Percentiles rank a stretch among this genome's conserved stretches.
Conservation (phyloP, 1,140 invertebrate genomes). For the Drosophila triauraria region DNA sequence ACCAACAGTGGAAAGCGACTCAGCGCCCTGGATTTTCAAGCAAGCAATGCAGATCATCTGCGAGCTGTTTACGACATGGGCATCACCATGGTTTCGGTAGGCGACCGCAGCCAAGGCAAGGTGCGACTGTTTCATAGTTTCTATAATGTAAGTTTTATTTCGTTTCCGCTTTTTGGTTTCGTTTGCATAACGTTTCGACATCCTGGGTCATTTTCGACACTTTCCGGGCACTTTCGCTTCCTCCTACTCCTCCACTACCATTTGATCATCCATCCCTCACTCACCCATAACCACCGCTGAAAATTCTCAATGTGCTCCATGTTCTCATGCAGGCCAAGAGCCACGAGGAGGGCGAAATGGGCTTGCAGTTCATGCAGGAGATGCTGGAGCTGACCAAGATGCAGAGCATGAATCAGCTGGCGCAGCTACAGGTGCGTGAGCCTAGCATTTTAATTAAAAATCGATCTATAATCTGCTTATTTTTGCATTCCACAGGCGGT, state of each 20-base stretch:
- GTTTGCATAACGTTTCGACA: slow-evolving; percentile 4
- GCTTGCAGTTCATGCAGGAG: slow-evolving; percentile 98
- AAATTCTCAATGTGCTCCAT: neutral
- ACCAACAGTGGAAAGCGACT: slow-evolving; percentile 87
- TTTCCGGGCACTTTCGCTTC: slow-evolving; percentile 7
- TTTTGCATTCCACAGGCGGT: slow-evolving; percentile 84
- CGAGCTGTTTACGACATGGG: slow-evolving; percentile 96
- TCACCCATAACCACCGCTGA: neutral
- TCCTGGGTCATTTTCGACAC: neutral
- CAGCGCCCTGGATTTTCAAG: slow-evolving; percentile 91
- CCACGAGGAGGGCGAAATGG: slow-evolving; percentile 94
- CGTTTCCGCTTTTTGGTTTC: slow-evolving; percentile 50
- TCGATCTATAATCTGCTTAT: neutral
- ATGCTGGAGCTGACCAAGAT: slow-evolving; percentile 96
- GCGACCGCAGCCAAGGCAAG: slow-evolving; percentile 90
- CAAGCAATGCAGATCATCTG: slow-evolving; percentile 96
- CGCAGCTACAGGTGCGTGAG: slow-evolving; percentile 85
- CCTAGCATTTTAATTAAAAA: neutral
- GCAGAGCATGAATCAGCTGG: slow-evolving; percentile 88
- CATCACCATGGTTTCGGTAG: slow-evolving; percentile 94
- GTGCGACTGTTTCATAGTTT: slow-evolving; percentile 96
- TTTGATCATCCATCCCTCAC: neutral
- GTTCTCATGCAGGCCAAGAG: slow-evolving; percentile 90
- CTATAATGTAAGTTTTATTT: slow-evolving; percentile 89
- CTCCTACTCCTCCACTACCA: neutral